Evolutionary conservation across 2,888 invertebrate species (phyloP), one percentile per base, ranked within the genome.

Genomic region (Nycteola revayana): DNA sequence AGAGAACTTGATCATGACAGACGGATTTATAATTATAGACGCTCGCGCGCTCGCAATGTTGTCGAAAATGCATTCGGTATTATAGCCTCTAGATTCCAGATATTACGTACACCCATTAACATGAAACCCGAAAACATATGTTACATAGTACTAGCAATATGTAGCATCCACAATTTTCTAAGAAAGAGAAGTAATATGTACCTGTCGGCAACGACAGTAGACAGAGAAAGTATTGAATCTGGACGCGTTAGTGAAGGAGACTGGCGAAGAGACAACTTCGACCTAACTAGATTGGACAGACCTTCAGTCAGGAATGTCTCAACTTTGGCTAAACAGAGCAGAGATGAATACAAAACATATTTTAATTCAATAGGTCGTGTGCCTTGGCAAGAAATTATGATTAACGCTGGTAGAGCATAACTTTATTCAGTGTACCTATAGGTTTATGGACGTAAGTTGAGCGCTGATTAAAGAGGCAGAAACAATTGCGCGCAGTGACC

Each of bases 1-100:
- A 45, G 27, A 40, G 36, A 46, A 26, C 25, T 49, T 25, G 29
- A 29, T 32, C 18, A 39, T 39, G 35, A 34, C 17, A 39, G 25
- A 32, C 25, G 41, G 27, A 44, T 49, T 27, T 47, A 36, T 39
- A 48, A 50, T 35, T 50, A 50, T 36, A 37, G 41, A 31, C 28
- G 44, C 17, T 48, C 32, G 22, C 26, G 32, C 17, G 36, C 36
- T 31, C 20, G 28, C 17, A 29, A 25, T 25, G 20, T 35, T 29
- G 40, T 36, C 18, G 36, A 36, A 36, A 36, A 36, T 38, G 37
- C 41, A 32, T 37, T 41, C 24, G 41, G 34, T 28, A 40, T 32
- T 32, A 32, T 40, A 27, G 31, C 36, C 24, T 31, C 28, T 9
- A 36, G 36, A 32, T 41, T 36, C 21, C 30, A 31, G 25, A 36